These are phyloP conservation scores for Petrocephalus microphthalmus DNA, from an alignment of 2,113 vertebrate genomes.

Conservation along the genomic window DNA sequence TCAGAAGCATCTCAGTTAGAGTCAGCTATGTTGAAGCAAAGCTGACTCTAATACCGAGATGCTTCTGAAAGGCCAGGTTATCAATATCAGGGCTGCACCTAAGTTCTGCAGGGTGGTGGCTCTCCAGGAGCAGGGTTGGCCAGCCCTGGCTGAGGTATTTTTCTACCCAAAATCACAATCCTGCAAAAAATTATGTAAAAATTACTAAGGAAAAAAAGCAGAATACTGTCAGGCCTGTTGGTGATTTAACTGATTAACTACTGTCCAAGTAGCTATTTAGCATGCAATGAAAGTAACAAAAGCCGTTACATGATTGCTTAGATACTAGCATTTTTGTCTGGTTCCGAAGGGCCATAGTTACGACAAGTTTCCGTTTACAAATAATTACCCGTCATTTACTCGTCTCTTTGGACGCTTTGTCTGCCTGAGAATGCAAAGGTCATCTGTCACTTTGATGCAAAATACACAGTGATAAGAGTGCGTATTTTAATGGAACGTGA, in stretches of 20 bases:
- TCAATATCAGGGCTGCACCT: no score
- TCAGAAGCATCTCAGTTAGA: no score
- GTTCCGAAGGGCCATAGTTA: neutral
- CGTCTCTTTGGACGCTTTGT: neutral
- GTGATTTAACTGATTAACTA: neutral
- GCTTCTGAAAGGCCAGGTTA: no score
- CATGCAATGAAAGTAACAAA: neutral
- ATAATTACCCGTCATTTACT: constrained; percentile 10
- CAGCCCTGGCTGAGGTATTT: no score
- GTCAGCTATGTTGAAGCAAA: no score
- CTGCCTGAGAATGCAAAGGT: neutral
- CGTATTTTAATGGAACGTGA: neutral
- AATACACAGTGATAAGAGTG: neutral
- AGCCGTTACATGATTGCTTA: neutral
- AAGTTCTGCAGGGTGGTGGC: no score
- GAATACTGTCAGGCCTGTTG: neutral
- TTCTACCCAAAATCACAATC: neutral
- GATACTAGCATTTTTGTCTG: neutral
- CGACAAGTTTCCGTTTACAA: neutral
- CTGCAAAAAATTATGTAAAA: neutral
- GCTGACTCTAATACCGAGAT: no score
- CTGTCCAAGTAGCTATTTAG: neutral
- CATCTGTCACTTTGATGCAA: neutral
- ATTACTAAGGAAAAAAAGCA: neutral
- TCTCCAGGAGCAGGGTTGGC: no score